A percentile compares a stretch with the other conserved stretches of the same genome.
These are phyloP conservation scores for Hyperoplus immaculatus DNA, from an alignment of 2,797 vertebrate genomes.

Conservation along the genomic window DNA sequence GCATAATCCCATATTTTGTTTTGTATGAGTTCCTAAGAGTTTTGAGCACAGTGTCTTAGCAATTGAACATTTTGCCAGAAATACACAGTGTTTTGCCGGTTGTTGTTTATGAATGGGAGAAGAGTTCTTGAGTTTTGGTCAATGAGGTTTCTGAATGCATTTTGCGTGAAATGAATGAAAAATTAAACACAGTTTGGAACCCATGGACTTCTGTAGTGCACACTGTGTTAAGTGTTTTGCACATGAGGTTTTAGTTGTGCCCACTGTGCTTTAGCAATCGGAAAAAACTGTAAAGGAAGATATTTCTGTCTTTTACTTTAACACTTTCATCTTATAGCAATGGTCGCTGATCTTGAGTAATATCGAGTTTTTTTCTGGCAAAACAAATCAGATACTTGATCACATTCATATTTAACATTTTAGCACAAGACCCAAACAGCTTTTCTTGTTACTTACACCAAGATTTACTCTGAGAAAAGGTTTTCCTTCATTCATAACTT, in stretches of 20 bases:
- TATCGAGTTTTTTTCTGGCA: not conserved
- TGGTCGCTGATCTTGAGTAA: not conserved
- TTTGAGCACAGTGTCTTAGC: too few relatives aligned
- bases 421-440: not conserved
- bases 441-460: not conserved
- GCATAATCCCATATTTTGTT: too few relatives aligned
- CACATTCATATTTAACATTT: not conserved
- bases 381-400: not conserved
- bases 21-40: too few relatives aligned
- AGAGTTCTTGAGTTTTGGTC: too few relatives aligned
- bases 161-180: too few relatives aligned
- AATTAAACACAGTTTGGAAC: too few relatives aligned
- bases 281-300: not conserved
- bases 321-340: not conserved
- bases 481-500: not conserved
- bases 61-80: too few relatives aligned
- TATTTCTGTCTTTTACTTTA: not conserved
- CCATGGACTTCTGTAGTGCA: too few relatives aligned
- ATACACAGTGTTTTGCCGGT: too few relatives aligned
- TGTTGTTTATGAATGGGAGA: too few relatives aligned
- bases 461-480: not conserved
- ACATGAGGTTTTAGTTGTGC: not conserved
- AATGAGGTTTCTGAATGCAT: too few relatives aligned
- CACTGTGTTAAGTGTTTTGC: not conserved
- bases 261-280: too few relatives aligned